These are phyloP conservation scores for Chromoteleia sp. DNA, from an alignment of 2,888 invertebrate species.

Conservation along the genomic window DNA sequence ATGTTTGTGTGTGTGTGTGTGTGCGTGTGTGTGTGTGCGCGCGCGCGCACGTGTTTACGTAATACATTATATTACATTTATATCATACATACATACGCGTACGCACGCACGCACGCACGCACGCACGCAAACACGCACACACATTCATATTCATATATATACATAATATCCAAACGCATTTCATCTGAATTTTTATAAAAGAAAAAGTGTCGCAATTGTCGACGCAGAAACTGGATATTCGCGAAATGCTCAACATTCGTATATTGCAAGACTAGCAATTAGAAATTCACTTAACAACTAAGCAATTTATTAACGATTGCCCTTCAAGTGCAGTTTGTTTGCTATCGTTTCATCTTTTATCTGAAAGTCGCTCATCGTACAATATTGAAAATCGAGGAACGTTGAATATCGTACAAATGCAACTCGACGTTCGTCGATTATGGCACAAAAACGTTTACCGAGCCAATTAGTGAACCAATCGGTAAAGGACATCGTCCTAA, in stretches of 20 bases:
- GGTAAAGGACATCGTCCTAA: not conserved
- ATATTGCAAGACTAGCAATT: constrained; percentile 80
- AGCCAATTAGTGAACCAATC: constrained; percentile 13
- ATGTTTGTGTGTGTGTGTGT: constrained; percentile 11
- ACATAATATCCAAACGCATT: constrained; percentile 17
- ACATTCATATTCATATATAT: constrained; percentile 28
- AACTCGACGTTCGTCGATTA: constrained; percentile 13
- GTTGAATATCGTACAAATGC: not conserved
- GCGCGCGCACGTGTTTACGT: constrained; percentile 18
- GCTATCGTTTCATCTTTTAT: constrained; percentile 1
- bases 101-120: no score
- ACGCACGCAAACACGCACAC: no score
- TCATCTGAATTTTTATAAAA: constrained; percentile 20
- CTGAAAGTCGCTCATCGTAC: constrained; percentile 15
- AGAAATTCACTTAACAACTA: constrained; percentile 74
- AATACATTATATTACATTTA: constrained; percentile 14
- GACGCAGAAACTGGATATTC: constrained; percentile 33
- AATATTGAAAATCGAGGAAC: constrained; percentile 24
- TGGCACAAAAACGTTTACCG: constrained; percentile 26
- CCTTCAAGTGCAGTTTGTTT: constrained; percentile 12
- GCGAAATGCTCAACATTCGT: constrained; percentile 62
- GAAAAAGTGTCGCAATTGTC: constrained; percentile 21
- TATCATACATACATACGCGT: constrained; percentile 18
- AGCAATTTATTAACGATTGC: constrained; percentile 34
- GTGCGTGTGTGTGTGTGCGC: no score